These are phyloP conservation scores for Urechis unicinctus DNA, from an alignment of 2,888 invertebrate genomes.

Conservation along the genomic window DNA sequence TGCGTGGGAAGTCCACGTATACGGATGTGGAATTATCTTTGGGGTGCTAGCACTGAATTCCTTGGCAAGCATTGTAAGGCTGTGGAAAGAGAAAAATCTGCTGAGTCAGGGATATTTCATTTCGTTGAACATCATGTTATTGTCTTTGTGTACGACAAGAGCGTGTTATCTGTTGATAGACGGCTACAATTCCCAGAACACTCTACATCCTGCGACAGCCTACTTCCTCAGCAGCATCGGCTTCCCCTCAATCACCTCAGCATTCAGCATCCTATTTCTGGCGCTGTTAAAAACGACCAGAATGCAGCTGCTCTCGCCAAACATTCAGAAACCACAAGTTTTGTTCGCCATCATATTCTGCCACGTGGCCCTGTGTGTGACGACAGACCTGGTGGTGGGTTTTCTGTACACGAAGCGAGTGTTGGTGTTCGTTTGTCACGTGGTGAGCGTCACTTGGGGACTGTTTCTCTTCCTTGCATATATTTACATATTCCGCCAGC, in stretches of 20 bases:
- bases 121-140: slow-evolving; percentile 74
- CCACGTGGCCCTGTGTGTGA: background rate
- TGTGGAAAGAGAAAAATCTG: background rate
- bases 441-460: slow-evolving; percentile 78
- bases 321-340: slow-evolving; percentile 38
- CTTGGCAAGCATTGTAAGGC: background rate
- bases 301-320: slow-evolving; percentile 46
- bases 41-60: background rate
- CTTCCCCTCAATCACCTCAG: slow-evolving; percentile 79
- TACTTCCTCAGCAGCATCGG: slow-evolving; percentile 78
- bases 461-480: slow-evolving; percentile 78
- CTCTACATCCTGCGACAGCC: slow-evolving; percentile 69
- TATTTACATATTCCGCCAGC: slow-evolving; percentile 52
- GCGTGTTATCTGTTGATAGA: slow-evolving; percentile 86
- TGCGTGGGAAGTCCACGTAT: background rate
- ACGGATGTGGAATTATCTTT: background rate
- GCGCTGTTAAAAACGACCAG: slow-evolving; percentile 75
- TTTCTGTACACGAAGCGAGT: background rate
- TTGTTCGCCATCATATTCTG: background rate
- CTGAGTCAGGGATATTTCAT: slow-evolving; percentile 83
- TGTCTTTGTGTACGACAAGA: slow-evolving; percentile 67
- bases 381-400: background rate
- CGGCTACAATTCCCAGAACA: slow-evolving; percentile 80
- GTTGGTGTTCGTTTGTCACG: slow-evolving; percentile 57
- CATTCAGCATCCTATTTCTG: slow-evolving; percentile 79